A percentile compares a stretch with the other conserved stretches of the same genome.
phyloP scores from a whole-genome alignment of 2,888 invertebrate species.

The Drosophila suboccidentalis region DNA sequence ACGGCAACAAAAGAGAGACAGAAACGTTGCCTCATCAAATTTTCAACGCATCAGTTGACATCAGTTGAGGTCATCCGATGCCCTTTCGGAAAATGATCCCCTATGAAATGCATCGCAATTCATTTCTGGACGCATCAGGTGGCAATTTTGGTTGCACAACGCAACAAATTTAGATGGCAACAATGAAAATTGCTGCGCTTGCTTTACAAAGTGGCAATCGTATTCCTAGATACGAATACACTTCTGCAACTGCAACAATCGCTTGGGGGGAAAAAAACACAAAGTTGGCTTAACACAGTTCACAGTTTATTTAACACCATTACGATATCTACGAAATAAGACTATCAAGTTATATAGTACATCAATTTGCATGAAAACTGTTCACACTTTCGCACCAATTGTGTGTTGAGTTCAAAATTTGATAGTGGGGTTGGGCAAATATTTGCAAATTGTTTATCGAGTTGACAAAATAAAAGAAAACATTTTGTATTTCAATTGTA shows the following conservation, averaged over 20 bases:
- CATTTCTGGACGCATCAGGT: conserved; percentile 32
- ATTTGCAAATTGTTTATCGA: neutral
- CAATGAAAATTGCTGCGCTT: conserved; percentile 28
- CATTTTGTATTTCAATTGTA: neutral
- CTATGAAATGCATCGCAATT: conserved; percentile 7
- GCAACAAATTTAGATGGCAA: conserved; percentile 46
- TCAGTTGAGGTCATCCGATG: conserved; percentile 22
- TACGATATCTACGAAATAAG: neutral
- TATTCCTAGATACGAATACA: neutral
- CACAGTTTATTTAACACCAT: conserved; percentile 5
- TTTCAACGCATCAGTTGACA: conserved; percentile 43
- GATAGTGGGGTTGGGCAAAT: neutral
- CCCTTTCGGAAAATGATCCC: conserved; percentile 18
- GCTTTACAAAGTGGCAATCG: conserved; percentile 27
- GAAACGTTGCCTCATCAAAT: conserved; percentile 30
- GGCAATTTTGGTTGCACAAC: conserved; percentile 32
- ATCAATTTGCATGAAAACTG: neutral
- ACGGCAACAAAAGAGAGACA: conserved; percentile 8
- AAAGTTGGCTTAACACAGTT: conserved; percentile 1
- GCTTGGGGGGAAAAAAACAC: neutral
- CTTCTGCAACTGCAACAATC: conserved; percentile 4
- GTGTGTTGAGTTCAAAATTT: neutral
- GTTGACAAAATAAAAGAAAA: neutral
- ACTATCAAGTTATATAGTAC: neutral
- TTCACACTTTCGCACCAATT: conserved; percentile 1